phyloP scores from a whole-genome alignment of 1,140 invertebrate genomes.

The Melitaea cinxia region DNA sequence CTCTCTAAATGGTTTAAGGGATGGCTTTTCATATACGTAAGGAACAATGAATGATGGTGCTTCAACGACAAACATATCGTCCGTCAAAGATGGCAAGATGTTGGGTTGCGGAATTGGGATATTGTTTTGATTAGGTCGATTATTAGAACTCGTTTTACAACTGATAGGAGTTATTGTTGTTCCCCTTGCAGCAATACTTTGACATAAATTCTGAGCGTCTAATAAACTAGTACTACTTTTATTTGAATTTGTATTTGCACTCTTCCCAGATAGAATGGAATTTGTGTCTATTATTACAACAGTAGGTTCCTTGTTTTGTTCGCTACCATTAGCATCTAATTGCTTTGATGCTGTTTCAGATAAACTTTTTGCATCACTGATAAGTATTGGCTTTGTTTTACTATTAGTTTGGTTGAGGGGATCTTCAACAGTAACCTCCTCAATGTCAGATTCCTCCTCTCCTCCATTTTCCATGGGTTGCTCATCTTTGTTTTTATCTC shows the following conservation, averaged over 20 bases:
- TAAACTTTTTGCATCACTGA: constrained; percentile 82
- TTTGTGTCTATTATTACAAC: constrained; percentile 78
- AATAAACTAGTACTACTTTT: constrained; percentile 54
- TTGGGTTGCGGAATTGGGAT: constrained; percentile 78
- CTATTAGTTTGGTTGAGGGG: constrained; percentile 82
- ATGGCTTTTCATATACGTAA: constrained; percentile 93
- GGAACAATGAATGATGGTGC: constrained; percentile 95
- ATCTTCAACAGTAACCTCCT: constrained; percentile 85
- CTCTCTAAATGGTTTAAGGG: constrained; percentile 88
- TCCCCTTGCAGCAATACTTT: constrained; percentile 78
- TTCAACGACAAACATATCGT: constrained; percentile 95
- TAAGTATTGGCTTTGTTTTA: constrained; percentile 84
- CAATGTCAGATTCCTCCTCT: constrained; percentile 72
- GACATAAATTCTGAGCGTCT: constrained; percentile 74
- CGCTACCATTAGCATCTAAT: constrained; percentile 63
- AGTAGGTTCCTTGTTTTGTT: constrained; percentile 78
- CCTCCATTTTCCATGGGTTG: constrained; percentile 85
- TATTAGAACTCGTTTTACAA: constrained; percentile 56
- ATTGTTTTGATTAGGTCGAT: constrained; percentile 56
- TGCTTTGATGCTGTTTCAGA: constrained; percentile 68
- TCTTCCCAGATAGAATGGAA: constrained; percentile 72
- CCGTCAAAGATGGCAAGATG: constrained; percentile 89
- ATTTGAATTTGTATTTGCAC: constrained; percentile 50
- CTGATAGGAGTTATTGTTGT: constrained; percentile 81
- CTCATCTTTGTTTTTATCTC: constrained; percentile 84